Conservation (phyloP, 2,797 vertebrate genomes). For the Heteromormyrus szaboi region DNA sequence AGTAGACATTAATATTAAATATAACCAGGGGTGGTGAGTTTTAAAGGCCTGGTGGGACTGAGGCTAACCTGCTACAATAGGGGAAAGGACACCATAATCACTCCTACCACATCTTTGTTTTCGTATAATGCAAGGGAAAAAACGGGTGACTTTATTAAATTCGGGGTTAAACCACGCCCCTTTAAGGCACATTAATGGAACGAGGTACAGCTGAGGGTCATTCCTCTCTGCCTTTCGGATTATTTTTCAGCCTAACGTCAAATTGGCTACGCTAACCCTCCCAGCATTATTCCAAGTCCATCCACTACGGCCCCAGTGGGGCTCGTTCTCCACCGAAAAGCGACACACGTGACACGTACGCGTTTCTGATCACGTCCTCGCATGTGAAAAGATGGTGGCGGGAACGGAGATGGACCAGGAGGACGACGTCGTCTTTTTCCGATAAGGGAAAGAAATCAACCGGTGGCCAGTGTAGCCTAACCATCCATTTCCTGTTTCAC, state of each 20-base stretch:
- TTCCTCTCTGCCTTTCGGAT: neutral
- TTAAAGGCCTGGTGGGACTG: neutral
- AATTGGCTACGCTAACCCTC: neutral
- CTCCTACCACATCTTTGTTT: neutral
- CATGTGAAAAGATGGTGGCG: neutral
- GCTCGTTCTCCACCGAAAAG: neutral
- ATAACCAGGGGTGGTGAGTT: slow-evolving; percentile 5
- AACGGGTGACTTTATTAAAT: neutral
- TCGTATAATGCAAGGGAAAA: neutral
- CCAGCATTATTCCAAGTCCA: neutral
- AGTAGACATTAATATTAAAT: slow-evolving; percentile 5
- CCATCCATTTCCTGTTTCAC: neutral
- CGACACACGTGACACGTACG: neutral
- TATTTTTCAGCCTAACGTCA: neutral
- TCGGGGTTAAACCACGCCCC: neutral
- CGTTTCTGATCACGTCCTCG: neutral
- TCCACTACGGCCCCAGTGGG: neutral
- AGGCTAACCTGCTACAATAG: neutral
- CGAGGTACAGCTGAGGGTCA: neutral
- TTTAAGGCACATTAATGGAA: neutral
- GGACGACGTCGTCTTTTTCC: neutral
- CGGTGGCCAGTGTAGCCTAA: neutral
- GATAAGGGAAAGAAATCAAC: neutral
- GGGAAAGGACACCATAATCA: neutral
- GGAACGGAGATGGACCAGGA: neutral